phyloP scores from a whole-genome alignment of 2,888 invertebrate species.

The Drosophila pullipes region DNA sequence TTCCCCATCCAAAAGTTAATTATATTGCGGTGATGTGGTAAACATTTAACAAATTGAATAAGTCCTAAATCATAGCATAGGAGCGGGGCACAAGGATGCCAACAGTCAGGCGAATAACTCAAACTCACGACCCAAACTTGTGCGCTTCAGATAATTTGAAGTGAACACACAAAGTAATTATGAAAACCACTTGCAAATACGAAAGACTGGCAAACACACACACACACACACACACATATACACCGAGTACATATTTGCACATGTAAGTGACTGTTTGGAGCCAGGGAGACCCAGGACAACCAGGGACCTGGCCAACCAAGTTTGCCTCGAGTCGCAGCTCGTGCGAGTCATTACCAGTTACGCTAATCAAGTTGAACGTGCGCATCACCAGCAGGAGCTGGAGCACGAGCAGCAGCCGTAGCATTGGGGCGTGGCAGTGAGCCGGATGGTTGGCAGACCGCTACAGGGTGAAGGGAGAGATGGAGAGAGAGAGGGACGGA shows the following conservation, averaged over 20 bases:
- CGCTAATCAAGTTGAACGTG: conserved; percentile 82
- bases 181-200: conserved; percentile 77
- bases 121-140: conserved; percentile 43
- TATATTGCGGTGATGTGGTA: conserved; percentile 55
- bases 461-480: conserved; percentile 4
- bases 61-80: conserved; percentile 46
- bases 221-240: background rate
- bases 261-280: conserved; percentile 63
- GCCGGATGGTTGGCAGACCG: conserved; percentile 61
- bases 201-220: conserved; percentile 42
- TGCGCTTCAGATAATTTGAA: conserved; percentile 60
- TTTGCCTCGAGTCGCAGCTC: conserved; percentile 60
- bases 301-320: conserved; percentile 49
- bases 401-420: background rate
- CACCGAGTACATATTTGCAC: conserved; percentile 57
- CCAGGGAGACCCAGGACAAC: conserved; percentile 11
- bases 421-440: conserved; percentile 36
- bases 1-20: conserved; percentile 31
- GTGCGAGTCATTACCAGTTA: conserved; percentile 80
- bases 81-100: background rate
- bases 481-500: too few species aligned
- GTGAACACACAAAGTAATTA: conserved; percentile 78
- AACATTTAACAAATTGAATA: conserved; percentile 61
- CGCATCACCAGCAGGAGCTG: conserved; percentile 34
- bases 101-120: conserved; percentile 14